Conservation (phyloP, 2,113 vertebrate species). For the Sturnira hondurensis region DNA sequence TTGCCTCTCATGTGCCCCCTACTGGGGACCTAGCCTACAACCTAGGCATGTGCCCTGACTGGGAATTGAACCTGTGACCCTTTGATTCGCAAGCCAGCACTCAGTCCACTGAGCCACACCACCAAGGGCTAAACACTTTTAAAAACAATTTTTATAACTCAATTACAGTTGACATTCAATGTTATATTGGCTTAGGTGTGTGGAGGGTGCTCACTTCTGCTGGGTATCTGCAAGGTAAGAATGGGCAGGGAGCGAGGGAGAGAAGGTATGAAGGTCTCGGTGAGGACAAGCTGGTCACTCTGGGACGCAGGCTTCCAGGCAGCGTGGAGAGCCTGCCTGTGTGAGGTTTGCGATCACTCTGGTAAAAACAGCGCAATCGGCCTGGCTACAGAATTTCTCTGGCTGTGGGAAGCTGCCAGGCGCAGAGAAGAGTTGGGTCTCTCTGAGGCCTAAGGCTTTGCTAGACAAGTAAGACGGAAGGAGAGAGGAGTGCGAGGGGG, state of each 20-base stretch:
- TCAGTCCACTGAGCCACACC: too few species aligned
- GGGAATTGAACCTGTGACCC: too few species aligned
- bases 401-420: background rate
- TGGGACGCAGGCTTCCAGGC: background rate
- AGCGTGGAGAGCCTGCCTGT: background rate
- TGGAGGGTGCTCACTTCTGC: background rate
- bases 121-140: background rate
- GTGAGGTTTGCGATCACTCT: background rate
- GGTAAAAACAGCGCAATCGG: background rate
- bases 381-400: background rate
- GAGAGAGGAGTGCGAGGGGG: background rate
- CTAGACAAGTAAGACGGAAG: background rate
- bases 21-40: too few species aligned
- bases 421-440: background rate
- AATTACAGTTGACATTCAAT: background rate
- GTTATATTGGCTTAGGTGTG: background rate
- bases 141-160: background rate
- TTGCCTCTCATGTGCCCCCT: too few species aligned
- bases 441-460: background rate
- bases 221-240: background rate
- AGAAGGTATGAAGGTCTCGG: background rate
- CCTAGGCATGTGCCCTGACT: too few species aligned
- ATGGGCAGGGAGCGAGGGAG: background rate
- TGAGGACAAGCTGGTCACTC: background rate
- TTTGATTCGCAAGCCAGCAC: too few species aligned